Conservation (phyloP, 2,888 invertebrate species). For the Pedicia rivosa region DNA sequence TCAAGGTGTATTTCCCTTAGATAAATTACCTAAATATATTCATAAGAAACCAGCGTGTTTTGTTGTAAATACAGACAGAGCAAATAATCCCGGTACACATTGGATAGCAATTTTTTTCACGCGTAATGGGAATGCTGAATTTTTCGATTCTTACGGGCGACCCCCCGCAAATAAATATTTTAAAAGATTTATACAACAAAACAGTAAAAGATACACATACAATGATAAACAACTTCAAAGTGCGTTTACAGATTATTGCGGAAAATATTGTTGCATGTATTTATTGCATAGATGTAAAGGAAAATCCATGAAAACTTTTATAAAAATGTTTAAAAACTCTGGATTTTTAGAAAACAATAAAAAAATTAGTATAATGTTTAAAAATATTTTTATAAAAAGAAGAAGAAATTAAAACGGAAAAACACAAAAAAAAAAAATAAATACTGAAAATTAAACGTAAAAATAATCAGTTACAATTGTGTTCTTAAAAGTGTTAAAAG, state of each 20-base stretch:
- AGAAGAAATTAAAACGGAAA: not conserved
- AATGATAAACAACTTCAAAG: slow-evolving; percentile 1
- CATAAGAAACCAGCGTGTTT: not conserved
- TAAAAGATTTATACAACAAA: not conserved
- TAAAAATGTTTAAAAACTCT: not conserved
- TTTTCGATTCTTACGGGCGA: not conserved
- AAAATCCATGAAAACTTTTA: too few relatives aligned
- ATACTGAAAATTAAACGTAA: too few relatives aligned
- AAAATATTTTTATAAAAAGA: too few relatives aligned
- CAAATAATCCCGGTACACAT: not conserved
- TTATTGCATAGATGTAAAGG: not conserved
- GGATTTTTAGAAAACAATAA: not conserved
- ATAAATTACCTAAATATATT: not conserved
- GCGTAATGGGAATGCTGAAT: too few relatives aligned
- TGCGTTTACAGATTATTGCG: not conserved
- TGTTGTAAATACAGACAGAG: not conserved
- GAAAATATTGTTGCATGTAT: slow-evolving; percentile 3
- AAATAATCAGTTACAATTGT: too few relatives aligned
- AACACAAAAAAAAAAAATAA: not conserved
- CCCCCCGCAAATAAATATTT: not conserved
- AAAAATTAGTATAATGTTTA: not conserved
- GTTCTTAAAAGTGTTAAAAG: too few relatives aligned
- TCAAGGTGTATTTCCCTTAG: not conserved
- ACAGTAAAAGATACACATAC: not conserved
- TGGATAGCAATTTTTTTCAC: not conserved